A percentile compares a stretch with the other conserved stretches of the same genome.
phyloP scores from a whole-genome alignment of 2,113 vertebrate genomes.

The Dascyllus trimaculatus region DNA sequence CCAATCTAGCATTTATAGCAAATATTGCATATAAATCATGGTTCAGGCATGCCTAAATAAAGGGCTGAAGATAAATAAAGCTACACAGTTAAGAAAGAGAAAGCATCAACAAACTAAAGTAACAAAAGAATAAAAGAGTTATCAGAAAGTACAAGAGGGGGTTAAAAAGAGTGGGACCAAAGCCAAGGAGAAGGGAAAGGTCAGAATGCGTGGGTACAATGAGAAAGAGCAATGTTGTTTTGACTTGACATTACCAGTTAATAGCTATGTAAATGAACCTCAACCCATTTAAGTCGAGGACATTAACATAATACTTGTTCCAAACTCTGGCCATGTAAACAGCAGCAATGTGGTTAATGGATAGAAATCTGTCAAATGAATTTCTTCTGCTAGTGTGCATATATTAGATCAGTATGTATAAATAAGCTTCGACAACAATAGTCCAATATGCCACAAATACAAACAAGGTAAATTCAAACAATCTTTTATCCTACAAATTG shows the following conservation, averaged over 20 bases:
- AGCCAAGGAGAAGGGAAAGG: slow-evolving; percentile 14
- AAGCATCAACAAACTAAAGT: not conserved
- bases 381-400: slow-evolving; percentile 9
- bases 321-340: slow-evolving; percentile 41
- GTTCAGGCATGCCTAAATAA: too few relatives aligned
- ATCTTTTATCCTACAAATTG: not conserved
- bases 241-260: slow-evolving; percentile 52
- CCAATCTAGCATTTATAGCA: too few relatives aligned
- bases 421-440: not conserved
- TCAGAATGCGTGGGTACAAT: slow-evolving; percentile 22
- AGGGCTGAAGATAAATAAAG: not conserved
- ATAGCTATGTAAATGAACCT: slow-evolving; percentile 50
- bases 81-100: not conserved
- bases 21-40: too few relatives aligned
- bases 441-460: not conserved
- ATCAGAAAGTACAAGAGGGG: not conserved
- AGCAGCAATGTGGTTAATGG: slow-evolving; percentile 30
- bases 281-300: slow-evolving; percentile 27
- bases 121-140: not conserved
- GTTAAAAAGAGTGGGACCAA: not conserved
- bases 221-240: slow-evolving; percentile 44
- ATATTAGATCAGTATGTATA: not conserved
- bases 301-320: slow-evolving; percentile 39
- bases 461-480: not conserved
- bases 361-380: slow-evolving; percentile 25